Conservation (phyloP, 2,797 vertebrate species). For the Micrastur ruficollis region DNA sequence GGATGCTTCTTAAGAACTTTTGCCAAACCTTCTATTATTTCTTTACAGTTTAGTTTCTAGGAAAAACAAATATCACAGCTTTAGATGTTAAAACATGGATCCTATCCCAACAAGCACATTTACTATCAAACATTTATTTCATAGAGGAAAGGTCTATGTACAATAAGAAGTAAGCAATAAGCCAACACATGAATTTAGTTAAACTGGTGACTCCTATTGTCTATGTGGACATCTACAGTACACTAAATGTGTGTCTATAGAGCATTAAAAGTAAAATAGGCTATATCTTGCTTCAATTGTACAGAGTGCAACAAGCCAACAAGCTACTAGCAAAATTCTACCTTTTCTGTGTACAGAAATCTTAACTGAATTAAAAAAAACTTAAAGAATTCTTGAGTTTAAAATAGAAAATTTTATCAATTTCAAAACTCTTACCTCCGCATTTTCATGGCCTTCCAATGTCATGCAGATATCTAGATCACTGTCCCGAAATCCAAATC, state of each 20-base stretch:
- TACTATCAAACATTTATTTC: not conserved
- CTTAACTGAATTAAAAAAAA: not conserved
- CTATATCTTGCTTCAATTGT: accelerated
- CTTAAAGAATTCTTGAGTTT: not conserved
- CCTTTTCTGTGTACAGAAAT: not conserved
- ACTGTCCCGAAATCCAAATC: slow-evolving; percentile 97
- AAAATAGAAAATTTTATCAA: not conserved
- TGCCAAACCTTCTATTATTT: slow-evolving; percentile 97
- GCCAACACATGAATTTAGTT: not conserved
- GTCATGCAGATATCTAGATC: slow-evolving; percentile 99
- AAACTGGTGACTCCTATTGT: not conserved
- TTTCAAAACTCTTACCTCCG: slow-evolving; percentile 82
- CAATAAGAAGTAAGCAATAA: not conserved
- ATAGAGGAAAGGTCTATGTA: not conserved
- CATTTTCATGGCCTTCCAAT: slow-evolving; percentile 94
- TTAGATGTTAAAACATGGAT: not conserved
- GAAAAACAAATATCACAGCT: slow-evolving; percentile 42
- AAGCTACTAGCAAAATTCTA: not conserved
- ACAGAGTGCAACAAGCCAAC: not conserved
- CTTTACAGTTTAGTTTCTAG: slow-evolving; percentile 97
- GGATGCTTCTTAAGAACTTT: slow-evolving; percentile 96
- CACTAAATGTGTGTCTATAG: not conserved
- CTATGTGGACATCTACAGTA: not conserved
- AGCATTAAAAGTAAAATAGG: not conserved
- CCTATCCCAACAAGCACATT: not conserved